Evolutionary conservation across 2,113 vertebrate species (phyloP).

Genomic region (Oncorhynchus clarkii): DNA sequence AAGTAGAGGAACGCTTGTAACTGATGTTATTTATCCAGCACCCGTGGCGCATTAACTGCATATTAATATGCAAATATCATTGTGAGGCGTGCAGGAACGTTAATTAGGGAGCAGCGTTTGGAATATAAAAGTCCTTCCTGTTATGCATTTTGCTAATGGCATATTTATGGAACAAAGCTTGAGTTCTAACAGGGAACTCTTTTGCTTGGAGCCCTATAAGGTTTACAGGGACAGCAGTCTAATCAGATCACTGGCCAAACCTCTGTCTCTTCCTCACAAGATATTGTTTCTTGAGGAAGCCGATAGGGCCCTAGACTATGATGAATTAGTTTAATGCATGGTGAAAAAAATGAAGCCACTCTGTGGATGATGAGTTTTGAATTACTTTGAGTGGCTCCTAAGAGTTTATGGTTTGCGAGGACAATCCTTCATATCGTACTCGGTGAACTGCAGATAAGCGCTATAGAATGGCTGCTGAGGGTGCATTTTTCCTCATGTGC

Average conservation of each 20-base stretch:
- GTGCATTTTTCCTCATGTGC: slow-evolving; percentile 24
- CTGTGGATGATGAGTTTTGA: slow-evolving; percentile 37
- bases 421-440: slow-evolving; percentile 43
- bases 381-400: slow-evolving; percentile 36
- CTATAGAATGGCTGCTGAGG: slow-evolving; percentile 46
- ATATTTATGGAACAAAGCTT: slow-evolving; percentile 41
- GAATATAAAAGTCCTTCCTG: slow-evolving; percentile 20
- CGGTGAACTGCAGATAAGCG: slow-evolving; percentile 52
- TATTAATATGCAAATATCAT: slow-evolving; percentile 38
- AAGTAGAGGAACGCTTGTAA: slow-evolving; percentile 37
- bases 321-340: slow-evolving; percentile 47
- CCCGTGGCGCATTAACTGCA: slow-evolving; percentile 41
- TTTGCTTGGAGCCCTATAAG: slow-evolving; percentile 60
- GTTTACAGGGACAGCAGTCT: slow-evolving; percentile 40
- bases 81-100: slow-evolving; percentile 33
- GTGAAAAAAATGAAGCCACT: slow-evolving; percentile 21
- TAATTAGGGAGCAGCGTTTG: slow-evolving; percentile 43
- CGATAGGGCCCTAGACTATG: slow-evolving; percentile 31
- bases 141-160: slow-evolving; percentile 47
- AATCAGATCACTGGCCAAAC: slow-evolving; percentile 53
- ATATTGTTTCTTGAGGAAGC: slow-evolving; percentile 37
- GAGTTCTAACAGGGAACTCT: slow-evolving; percentile 54
- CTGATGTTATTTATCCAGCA: slow-evolving; percentile 50
- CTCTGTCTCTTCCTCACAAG: neutral
- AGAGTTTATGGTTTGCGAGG: slow-evolving; percentile 25